phyloP scores from a whole-genome alignment of 92 coral and sea anemone species.

The Ricordea florida region DNA sequence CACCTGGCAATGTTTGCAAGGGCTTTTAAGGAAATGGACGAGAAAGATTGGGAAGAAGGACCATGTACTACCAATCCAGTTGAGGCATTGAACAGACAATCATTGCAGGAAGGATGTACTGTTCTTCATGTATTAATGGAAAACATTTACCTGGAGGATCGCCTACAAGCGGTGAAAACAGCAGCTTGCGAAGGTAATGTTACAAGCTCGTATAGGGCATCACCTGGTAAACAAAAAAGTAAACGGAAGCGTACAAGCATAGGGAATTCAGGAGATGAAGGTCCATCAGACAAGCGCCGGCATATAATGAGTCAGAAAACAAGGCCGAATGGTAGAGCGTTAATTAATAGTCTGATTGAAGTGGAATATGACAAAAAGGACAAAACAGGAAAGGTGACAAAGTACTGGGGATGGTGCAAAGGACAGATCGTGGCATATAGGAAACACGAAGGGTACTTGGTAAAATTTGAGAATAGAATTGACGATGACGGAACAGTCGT shows the following conservation, averaged over 20 bases:
- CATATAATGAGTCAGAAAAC: constrained; percentile 14
- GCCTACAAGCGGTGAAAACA: constrained; percentile 32
- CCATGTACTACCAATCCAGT: constrained; percentile 53
- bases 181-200: constrained; percentile 38
- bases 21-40: constrained; percentile 45
- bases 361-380: constrained; percentile 52
- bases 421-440: constrained; percentile 48
- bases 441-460: constrained; percentile 36
- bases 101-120: constrained; percentile 24
- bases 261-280: constrained; percentile 26
- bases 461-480: constrained; percentile 26
- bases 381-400: neutral
- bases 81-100: constrained; percentile 48
- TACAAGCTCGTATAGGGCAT: constrained; percentile 25
- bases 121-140: constrained; percentile 18
- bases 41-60: constrained; percentile 54
- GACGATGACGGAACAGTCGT: neutral
- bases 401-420: constrained; percentile 56
- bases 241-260: constrained; percentile 16
- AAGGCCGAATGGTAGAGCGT: constrained; percentile 29
- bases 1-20: constrained; percentile 50
- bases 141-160: constrained; percentile 40
- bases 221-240: constrained; percentile 20
- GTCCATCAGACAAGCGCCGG: constrained; percentile 45
- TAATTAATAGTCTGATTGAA: constrained; percentile 17